Percentiles rank a stretch among this genome's conserved stretches.
These are phyloP conservation scores for Dendrocopos noguchii DNA, from an alignment of 2,113 vertebrate genomes.

Conservation along the genomic window DNA sequence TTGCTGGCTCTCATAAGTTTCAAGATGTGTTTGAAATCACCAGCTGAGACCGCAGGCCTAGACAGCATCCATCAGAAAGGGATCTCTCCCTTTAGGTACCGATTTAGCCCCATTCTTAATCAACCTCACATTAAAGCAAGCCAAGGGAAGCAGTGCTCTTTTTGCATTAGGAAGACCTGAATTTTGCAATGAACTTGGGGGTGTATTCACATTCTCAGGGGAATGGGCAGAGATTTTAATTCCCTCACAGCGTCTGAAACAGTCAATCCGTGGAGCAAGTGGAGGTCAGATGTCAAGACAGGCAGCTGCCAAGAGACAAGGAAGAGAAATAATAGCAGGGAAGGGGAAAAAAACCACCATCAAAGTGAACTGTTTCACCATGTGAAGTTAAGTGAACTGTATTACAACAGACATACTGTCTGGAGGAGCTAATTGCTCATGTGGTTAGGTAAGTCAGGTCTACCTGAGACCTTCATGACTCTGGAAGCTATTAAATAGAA, in stretches of 20 bases:
- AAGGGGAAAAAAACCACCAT: conserved; percentile 18
- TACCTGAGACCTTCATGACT: conserved; percentile 75
- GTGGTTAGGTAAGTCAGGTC: conserved; percentile 66
- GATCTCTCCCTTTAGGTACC: neutral
- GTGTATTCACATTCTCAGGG: neutral
- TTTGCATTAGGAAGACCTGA: neutral
- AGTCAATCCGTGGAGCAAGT: conserved; percentile 40
- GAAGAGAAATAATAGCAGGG: conserved; percentile 63
- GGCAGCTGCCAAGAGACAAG: conserved; percentile 55
- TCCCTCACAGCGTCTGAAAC: conserved; percentile 38
- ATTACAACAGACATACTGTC: conserved; percentile 62
- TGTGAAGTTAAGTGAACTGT: conserved; percentile 72
- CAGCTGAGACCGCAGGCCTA: neutral
- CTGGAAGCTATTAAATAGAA: conserved; percentile 73
- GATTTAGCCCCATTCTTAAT: neutral
- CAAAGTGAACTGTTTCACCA: conserved; percentile 58
- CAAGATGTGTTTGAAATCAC: neutral
- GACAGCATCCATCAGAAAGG: neutral
- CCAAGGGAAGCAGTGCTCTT: neutral
- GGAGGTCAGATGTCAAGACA: conserved; percentile 56
- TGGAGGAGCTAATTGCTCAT: conserved; percentile 73
- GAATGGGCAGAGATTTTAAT: conserved; percentile 38
- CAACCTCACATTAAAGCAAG: neutral
- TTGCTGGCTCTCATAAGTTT: neutral
- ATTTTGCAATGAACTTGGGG: neutral